phyloP scores from a whole-genome alignment of 2,113 vertebrate species.

The Bathybates hornii region DNA sequence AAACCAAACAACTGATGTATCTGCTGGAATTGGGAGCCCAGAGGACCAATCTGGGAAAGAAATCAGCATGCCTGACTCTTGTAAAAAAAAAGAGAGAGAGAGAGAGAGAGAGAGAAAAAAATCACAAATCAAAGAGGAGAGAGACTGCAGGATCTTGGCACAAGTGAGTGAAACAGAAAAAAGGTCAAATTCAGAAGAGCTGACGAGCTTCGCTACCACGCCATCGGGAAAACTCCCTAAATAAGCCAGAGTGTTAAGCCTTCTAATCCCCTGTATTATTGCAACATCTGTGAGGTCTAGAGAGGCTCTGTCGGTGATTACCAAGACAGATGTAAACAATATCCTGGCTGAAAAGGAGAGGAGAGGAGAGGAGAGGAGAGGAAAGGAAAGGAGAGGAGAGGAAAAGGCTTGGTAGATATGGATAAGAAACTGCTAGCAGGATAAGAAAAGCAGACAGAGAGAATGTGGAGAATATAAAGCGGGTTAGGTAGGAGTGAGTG shows the following conservation, averaged over 20 bases:
- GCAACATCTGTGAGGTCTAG: slow-evolving; percentile 68
- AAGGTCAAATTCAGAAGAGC: slow-evolving; percentile 60
- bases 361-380: not conserved
- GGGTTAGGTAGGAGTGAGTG: slow-evolving; percentile 6
- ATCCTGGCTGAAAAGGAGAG: slow-evolving; percentile 35
- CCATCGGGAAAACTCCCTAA: slow-evolving; percentile 52
- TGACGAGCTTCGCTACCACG: slow-evolving; percentile 22
- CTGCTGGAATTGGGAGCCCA: not conserved
- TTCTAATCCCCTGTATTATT: slow-evolving; percentile 66
- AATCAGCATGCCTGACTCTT: slow-evolving; percentile 10
- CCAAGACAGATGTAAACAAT: slow-evolving; percentile 67
- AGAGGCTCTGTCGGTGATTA: slow-evolving; percentile 63
- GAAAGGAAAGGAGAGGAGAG: not conserved
- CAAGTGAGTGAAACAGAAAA: slow-evolving; percentile 16
- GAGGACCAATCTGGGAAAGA: slow-evolving; percentile 14
- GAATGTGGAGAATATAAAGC: slow-evolving; percentile 44
- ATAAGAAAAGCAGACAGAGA: slow-evolving; percentile 11
- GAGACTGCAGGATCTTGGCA: slow-evolving; percentile 18
- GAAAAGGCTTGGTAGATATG: slow-evolving; percentile 4
- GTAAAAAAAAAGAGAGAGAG: not conserved
- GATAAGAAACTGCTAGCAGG: slow-evolving; percentile 7
- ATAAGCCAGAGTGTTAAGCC: slow-evolving; percentile 64
- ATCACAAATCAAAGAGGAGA: slow-evolving; percentile 47
- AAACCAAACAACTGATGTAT: not conserved
- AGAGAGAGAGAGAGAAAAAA: rapidly evolving